A percentile compares a stretch with the other conserved stretches of the same genome.
Conservation (phyloP, 2,113 vertebrate genomes). For the Struthio camelus region DNA sequence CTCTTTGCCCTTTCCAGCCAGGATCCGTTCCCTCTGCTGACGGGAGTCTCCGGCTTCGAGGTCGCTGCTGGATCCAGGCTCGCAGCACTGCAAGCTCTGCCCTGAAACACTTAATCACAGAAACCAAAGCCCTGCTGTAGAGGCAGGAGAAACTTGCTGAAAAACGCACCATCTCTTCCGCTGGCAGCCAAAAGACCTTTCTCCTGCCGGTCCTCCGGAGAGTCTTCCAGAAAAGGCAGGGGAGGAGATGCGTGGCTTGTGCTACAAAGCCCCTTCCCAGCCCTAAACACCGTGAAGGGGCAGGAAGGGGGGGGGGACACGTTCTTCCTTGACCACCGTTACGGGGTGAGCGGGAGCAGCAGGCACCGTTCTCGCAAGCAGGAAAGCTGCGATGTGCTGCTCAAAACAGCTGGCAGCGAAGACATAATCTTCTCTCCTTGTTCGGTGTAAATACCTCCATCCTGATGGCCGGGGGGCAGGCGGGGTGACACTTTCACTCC, state of each 20-base stretch:
- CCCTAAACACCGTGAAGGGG: no score
- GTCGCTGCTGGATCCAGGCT: background rate
- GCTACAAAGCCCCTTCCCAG: no score
- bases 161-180: background rate
- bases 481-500: no score
- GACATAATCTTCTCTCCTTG: background rate
- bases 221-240: background rate
- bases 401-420: background rate
- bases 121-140: no score
- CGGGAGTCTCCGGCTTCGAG: rapidly evolving
- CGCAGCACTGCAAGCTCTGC: rapidly evolving
- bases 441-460: background rate
- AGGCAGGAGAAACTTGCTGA: rapidly evolving
- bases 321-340: no score
- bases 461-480: background rate
- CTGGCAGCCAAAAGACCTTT: no score
- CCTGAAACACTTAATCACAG: background rate
- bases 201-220: background rate
- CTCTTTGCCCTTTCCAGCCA: no score
- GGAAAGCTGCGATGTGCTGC: background rate
- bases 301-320: no score
- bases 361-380: no score
- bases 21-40: background rate
- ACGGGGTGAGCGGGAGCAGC: no score
- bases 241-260: background rate